Conservation (phyloP, 2,888 invertebrate genomes). For the Cantharis lateralis region DNA sequence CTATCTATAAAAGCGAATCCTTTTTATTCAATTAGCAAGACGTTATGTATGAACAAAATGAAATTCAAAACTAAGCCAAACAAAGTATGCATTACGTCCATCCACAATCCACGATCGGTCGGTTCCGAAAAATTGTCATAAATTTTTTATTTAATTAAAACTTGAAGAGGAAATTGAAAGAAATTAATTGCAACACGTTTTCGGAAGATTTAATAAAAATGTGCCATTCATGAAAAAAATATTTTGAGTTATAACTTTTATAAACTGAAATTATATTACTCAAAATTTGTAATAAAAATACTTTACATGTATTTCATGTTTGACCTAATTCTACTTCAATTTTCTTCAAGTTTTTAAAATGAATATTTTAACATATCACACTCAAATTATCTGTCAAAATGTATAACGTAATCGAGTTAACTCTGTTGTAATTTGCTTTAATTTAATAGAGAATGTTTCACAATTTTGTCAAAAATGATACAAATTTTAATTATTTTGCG, state of each 20-base stretch:
- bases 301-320: background rate
- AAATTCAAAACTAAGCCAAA: background rate
- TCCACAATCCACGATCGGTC: background rate
- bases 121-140: background rate
- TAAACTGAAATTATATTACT: background rate
- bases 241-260: background rate
- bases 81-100: background rate
- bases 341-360: background rate
- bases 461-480: background rate
- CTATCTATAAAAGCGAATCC: slow-evolving; percentile 24
- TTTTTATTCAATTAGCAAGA: slow-evolving; percentile 32
- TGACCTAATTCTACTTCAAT: background rate
- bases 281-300: background rate
- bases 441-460: background rate
- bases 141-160: background rate
- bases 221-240: background rate
- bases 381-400: background rate
- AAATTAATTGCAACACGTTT: background rate
- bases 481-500: background rate
- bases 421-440: background rate
- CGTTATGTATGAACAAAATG: slow-evolving; percentile 16
- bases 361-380: background rate
- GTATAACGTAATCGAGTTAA: background rate
- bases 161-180: background rate
- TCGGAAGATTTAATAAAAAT: background rate